phyloP scores from a whole-genome alignment of 2,797 vertebrate genomes.

The Crenichthys baileyi region DNA sequence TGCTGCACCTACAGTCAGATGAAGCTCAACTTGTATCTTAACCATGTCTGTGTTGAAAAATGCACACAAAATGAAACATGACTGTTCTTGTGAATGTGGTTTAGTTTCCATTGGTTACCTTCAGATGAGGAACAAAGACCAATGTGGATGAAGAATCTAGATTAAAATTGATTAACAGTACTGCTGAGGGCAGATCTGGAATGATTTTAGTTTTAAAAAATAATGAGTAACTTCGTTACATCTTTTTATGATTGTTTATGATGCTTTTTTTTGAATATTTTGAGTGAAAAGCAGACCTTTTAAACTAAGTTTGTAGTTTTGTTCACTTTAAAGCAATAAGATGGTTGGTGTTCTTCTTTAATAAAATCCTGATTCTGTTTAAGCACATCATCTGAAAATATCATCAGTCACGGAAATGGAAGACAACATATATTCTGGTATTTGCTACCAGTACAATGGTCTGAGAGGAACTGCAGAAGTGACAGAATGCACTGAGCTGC shows the following conservation, averaged over 20 bases:
- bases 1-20: background rate
- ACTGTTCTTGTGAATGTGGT: background rate
- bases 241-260: background rate
- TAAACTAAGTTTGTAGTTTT: too few relatives aligned
- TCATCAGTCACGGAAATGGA: background rate
- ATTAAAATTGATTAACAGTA: too few relatives aligned
- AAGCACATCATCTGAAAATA: too few relatives aligned
- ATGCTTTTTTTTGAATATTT: too few relatives aligned
- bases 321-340: too few relatives aligned
- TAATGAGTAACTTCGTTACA: background rate
- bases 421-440: background rate
- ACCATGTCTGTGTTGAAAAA: background rate
- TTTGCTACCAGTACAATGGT: background rate
- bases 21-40: background rate
- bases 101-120: background rate
- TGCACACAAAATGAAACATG: background rate
- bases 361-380: background rate
- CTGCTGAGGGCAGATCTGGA: background rate
- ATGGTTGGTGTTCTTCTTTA: background rate
- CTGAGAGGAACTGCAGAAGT: background rate
- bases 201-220: too few relatives aligned
- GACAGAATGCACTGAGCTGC: background rate
- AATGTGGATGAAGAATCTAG: background rate
- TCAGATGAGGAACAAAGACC: background rate
- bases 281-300: too few relatives aligned